Evolutionary conservation across 2,888 invertebrate species (phyloP).

Genomic region (Drosophila neoperkinsi): DNA sequence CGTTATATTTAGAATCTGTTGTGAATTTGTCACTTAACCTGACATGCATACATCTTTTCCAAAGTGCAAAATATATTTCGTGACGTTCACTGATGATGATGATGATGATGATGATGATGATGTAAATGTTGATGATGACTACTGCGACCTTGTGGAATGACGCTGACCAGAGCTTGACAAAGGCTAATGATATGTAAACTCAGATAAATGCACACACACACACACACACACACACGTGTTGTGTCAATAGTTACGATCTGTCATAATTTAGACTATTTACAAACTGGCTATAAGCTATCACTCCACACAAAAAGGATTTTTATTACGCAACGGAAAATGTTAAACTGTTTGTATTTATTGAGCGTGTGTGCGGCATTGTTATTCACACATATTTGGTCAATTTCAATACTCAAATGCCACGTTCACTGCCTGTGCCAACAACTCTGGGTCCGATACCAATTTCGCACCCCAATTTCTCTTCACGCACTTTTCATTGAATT

Average conservation of each 20-base stretch:
- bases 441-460: neutral
- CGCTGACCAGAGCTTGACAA: constrained; percentile 24
- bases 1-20: constrained; percentile 13
- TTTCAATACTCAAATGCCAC: constrained; percentile 30
- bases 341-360: constrained; percentile 16
- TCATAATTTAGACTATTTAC: neutral
- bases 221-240: neutral
- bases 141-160: constrained; percentile 31
- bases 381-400: constrained; percentile 1
- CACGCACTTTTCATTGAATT: constrained; percentile 22
- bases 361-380: constrained; percentile 5
- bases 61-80: constrained; percentile 4
- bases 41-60: constrained; percentile 14
- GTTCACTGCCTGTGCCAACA: constrained; percentile 15
- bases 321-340: constrained; percentile 19
- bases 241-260: constrained; percentile 1
- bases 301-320: neutral
- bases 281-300: neutral
- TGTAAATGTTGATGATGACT: constrained; percentile 18
- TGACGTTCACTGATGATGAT: neutral
- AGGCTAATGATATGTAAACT: constrained; percentile 34
- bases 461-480: neutral
- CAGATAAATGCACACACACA: constrained; percentile 4
- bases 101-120: constrained; percentile 4
- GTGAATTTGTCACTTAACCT: constrained; percentile 20